phyloP scores from a whole-genome alignment of 2,888 invertebrate genomes.

The Eupithecia centaureata region DNA sequence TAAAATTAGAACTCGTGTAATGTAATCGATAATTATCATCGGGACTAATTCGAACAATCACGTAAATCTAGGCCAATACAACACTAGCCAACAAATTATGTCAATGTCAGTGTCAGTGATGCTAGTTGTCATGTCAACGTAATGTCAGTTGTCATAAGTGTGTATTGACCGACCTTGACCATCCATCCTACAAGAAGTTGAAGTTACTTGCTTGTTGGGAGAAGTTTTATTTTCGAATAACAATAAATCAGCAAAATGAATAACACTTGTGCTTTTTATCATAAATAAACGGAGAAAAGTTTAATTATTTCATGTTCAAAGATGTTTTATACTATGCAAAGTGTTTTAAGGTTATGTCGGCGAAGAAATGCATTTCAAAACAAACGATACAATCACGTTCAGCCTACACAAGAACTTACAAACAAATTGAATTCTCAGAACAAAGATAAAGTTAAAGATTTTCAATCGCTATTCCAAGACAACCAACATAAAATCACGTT shows the following conservation, averaged over 20 bases:
- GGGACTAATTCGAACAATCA: not conserved
- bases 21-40: not conserved
- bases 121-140: not conserved
- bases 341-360: constrained; percentile 75
- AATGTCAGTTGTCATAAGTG: not conserved
- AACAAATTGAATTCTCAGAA: constrained; percentile 43
- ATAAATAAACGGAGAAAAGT: not conserved
- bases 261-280: not conserved
- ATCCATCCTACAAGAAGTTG: no score
- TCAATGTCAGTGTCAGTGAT: not conserved
- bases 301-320: not conserved
- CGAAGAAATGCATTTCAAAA: constrained; percentile 55
- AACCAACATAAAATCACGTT: constrained; percentile 73
- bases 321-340: constrained; percentile 63
- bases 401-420: constrained; percentile 46
- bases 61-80: not conserved
- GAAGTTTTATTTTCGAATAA: not conserved
- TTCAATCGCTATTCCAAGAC: constrained; percentile 58
- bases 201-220: not conserved
- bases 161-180: no score
- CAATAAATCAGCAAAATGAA: not conserved
- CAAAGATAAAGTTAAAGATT: constrained; percentile 50
- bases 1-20: not conserved
- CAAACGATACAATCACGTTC: constrained; percentile 54
- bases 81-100: not conserved